A percentile compares a stretch with the other conserved stretches of the same genome.
Evolutionary conservation across 2,797 vertebrate species (phyloP).

Genomic region (Notoglanidium macrostoma): DNA sequence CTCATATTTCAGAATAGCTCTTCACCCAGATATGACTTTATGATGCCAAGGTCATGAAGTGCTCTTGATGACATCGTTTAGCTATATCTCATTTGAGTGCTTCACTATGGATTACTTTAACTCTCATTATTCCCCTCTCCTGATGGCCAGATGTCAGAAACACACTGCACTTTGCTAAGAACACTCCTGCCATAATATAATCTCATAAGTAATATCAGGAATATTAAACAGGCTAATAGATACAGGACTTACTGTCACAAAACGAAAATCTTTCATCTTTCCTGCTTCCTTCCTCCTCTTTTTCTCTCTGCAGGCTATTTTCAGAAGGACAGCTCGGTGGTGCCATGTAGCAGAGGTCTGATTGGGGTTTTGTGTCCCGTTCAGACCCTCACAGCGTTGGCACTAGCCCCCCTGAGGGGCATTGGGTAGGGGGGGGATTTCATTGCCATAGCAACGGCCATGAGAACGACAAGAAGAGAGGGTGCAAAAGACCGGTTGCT

Average conservation of each 20-base stretch:
- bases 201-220: not conserved
- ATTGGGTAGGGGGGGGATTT: constrained; percentile 48
- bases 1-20: constrained; percentile 13
- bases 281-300: not conserved
- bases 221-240: not conserved
- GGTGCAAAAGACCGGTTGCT: constrained; percentile 64
- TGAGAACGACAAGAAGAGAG: constrained; percentile 49
- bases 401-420: constrained; percentile 47
- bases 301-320: constrained; percentile 8
- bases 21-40: constrained; percentile 13
- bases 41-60: constrained; percentile 28
- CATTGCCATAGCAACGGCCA: constrained; percentile 63
- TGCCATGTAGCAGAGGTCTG: constrained; percentile 8
- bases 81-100: not conserved
- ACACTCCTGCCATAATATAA: not conserved
- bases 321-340: not conserved
- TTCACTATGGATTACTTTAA: not conserved
- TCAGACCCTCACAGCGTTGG: constrained; percentile 6
- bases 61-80: constrained; percentile 7
- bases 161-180: not conserved
- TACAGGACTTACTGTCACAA: not conserved
- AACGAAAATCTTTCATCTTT: constrained; percentile 7
- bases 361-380: constrained; percentile 13
- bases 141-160: constrained; percentile 9
- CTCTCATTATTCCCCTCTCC: not conserved